Percentiles rank a stretch among this genome's conserved stretches.
These are phyloP conservation scores for Scelioninae gen. 2 DNA, from an alignment of 2,888 invertebrate genomes.

Conservation along the genomic window DNA sequence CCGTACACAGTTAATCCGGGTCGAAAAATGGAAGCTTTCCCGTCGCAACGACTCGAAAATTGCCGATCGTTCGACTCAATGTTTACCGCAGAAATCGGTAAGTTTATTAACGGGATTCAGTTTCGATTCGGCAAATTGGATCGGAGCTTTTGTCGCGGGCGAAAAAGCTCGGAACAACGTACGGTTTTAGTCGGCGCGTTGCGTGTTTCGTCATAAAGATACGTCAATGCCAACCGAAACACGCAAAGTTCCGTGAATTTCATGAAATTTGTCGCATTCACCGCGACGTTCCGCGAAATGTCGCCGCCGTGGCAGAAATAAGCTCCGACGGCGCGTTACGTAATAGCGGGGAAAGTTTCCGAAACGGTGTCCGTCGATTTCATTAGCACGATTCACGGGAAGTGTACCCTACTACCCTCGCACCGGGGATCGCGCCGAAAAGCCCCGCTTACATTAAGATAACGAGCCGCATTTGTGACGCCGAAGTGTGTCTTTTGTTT, in stretches of 20 bases:
- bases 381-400: conserved; percentile 47
- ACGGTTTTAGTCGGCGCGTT: conserved; percentile 23
- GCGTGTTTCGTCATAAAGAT: conserved; percentile 27
- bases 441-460: conserved; percentile 29
- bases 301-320: conserved; percentile 23
- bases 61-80: too few species aligned
- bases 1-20: too few species aligned
- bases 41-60: too few species aligned
- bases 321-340: conserved; percentile 21
- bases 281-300: conserved; percentile 28
- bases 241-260: conserved; percentile 42
- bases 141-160: too few species aligned
- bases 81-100: too few species aligned
- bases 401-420: conserved; percentile 3
- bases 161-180: too few species aligned
- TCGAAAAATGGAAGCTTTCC: too few species aligned
- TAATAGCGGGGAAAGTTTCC: conserved; percentile 46
- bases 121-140: too few species aligned
- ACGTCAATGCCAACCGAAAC: conserved; percentile 40
- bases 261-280: conserved; percentile 48
- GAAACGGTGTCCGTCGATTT: conserved; percentile 47
- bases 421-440: conserved; percentile 6
- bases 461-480: conserved; percentile 27
- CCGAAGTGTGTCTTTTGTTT: conserved; percentile 23
- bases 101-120: too few species aligned